These are phyloP conservation scores for Drosophila borealis DNA, from an alignment of 2,888 invertebrate species.

Conservation along the genomic window DNA sequence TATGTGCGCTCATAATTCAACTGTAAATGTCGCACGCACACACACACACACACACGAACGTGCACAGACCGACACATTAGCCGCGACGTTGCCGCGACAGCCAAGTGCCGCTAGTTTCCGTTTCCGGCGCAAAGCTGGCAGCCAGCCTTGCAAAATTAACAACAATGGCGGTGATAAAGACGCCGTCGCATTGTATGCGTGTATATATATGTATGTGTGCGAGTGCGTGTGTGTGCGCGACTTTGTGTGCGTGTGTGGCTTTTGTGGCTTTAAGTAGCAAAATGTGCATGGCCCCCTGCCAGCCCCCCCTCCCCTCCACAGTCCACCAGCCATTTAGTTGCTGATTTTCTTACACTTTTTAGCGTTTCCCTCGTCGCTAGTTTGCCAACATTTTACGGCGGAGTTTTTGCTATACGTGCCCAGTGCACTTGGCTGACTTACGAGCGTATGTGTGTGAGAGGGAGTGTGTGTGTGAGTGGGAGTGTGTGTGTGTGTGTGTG, in stretches of 20 bases:
- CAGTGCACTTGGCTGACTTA: conserved; percentile 50
- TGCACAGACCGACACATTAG: conserved; percentile 53
- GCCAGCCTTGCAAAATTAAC: conserved; percentile 76
- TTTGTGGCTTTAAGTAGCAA: conserved; percentile 78
- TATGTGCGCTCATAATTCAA: conserved; percentile 77
- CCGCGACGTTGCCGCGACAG: conserved; percentile 53
- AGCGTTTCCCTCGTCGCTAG: conserved; percentile 59
- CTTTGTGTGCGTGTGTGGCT: conserved; percentile 56
- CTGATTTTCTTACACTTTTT: conserved; percentile 77
- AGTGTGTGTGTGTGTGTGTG: conserved; percentile 17
- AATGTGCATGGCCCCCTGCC: conserved; percentile 57
- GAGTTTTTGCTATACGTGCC: conserved; percentile 56
- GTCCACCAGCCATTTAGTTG: conserved; percentile 56
- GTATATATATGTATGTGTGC: conserved; percentile 26
- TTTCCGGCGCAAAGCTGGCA: conserved; percentile 72
- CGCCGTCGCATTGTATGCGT: conserved; percentile 50
- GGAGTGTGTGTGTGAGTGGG: conserved; percentile 6
- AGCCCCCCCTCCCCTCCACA: neutral
- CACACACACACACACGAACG: conserved; percentile 18
- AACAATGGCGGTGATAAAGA: conserved; percentile 80
- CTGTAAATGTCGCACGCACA: conserved; percentile 64
- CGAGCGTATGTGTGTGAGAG: conserved; percentile 17
- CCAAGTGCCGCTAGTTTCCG: conserved; percentile 78
- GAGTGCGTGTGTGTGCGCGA: conserved; percentile 9
- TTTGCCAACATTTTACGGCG: conserved; percentile 65